Percentiles rank a stretch among this genome's conserved stretches.
These are phyloP conservation scores for Lingula anatina DNA, from an alignment of 2,888 invertebrate species.

Conservation along the genomic window DNA sequence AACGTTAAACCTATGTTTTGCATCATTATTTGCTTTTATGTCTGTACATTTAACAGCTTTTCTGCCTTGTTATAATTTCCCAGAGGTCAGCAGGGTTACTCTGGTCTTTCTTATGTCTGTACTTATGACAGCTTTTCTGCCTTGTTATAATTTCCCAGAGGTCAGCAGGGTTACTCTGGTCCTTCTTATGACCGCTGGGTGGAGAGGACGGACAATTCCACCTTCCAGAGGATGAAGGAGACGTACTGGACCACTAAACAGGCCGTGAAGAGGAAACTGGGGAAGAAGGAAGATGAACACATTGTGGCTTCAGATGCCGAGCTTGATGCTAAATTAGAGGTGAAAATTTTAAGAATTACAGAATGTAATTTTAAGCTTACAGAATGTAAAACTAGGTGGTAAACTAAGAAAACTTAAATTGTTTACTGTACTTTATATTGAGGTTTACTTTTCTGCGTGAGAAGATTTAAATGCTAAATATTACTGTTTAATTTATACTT, in stretches of 20 bases:
- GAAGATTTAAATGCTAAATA: not conserved
- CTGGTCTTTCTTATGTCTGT: too few species aligned
- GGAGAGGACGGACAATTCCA: conserved; percentile 54
- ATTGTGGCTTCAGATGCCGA: conserved; percentile 94
- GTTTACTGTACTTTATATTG: too few species aligned
- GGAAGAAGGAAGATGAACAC: conserved; percentile 95
- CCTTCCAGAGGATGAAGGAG: conserved; percentile 58
- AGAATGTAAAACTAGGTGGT: not conserved
- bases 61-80: too few species aligned
- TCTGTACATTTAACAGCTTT: too few species aligned
- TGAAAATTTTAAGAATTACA: conserved; percentile 15
- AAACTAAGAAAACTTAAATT: too few species aligned
- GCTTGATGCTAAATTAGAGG: conserved; percentile 90
- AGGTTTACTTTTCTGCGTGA: too few species aligned
- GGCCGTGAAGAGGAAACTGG: conserved; percentile 84
- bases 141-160: too few species aligned
- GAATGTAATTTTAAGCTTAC: not conserved
- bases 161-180: conserved; percentile 39
- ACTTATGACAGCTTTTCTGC: too few species aligned
- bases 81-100: conserved; percentile 41
- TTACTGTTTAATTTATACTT: too few species aligned
- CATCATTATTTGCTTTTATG: too few species aligned
- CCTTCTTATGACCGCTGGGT: conserved; percentile 56
- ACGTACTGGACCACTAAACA: conserved; percentile 99
- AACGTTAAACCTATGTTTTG: too few species aligned